These are phyloP conservation scores for Stichopus horrens DNA, from an alignment of 53 echinoderm and acorn worm species.

Conservation along the genomic window DNA sequence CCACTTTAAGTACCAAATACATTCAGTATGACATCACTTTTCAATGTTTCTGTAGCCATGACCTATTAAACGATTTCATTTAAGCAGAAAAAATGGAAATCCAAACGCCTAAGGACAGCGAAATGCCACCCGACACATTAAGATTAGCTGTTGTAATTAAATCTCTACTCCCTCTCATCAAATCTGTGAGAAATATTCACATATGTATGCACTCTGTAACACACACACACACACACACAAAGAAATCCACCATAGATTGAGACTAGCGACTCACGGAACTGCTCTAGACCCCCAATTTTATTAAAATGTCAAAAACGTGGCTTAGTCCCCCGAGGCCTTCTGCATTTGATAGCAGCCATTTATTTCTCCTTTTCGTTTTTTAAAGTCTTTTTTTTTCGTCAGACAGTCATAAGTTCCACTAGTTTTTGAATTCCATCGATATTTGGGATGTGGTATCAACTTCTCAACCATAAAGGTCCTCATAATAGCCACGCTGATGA, in stretches of 20 bases:
- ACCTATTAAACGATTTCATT: background rate
- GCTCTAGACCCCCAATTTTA: background rate
- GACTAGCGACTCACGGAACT: background rate
- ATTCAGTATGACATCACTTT: background rate
- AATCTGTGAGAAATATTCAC: constrained; percentile 3
- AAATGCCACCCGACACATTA: background rate
- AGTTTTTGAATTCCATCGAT: background rate
- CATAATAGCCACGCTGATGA: constrained; percentile 3
- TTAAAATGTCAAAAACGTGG: constrained; percentile 6
- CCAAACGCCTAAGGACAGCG: background rate
- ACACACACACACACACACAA: background rate
- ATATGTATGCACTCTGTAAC: background rate
- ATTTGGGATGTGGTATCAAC: constrained; percentile 7
- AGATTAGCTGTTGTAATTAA: background rate
- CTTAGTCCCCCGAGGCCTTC: background rate
- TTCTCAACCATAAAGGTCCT: background rate
- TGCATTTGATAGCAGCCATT: background rate
- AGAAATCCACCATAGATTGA: background rate
- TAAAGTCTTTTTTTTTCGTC: background rate
- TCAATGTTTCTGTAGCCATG: background rate
- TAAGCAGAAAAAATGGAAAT: background rate
- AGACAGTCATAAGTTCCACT: constrained; percentile 7
- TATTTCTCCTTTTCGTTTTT: background rate
- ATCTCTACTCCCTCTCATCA: background rate
- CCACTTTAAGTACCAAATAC: background rate